These are phyloP conservation scores for Uloborus diversus DNA, from an alignment of 1,140 invertebrate species.

Conservation along the genomic window DNA sequence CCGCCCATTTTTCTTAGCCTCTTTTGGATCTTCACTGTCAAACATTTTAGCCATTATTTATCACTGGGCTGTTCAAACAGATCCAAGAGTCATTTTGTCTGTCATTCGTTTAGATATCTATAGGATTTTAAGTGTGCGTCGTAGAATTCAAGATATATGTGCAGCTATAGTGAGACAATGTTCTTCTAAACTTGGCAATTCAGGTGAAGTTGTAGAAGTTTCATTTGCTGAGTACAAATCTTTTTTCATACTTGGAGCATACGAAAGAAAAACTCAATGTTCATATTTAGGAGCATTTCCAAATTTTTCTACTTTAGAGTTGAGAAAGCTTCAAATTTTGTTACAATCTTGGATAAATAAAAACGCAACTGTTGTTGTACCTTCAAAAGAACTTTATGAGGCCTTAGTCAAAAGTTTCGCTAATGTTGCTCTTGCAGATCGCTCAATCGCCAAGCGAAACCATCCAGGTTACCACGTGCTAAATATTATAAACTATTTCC, in stretches of 20 bases:
- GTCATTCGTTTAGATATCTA: background rate
- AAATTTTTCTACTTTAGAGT: background rate
- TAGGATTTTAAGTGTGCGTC: background rate
- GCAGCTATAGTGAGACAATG: background rate
- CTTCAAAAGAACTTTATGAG: background rate
- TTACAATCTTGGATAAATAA: slow-evolving; percentile 7
- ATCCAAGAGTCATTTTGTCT: background rate
- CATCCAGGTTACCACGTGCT: background rate
- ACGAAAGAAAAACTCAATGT: background rate
- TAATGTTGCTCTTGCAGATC: background rate
- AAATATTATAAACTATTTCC: slow-evolving; percentile 10
- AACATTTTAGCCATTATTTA: slow-evolving; percentile 13
- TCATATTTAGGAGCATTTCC: slow-evolving; percentile 1
- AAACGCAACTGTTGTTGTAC: background rate
- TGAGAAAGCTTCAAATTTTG: background rate
- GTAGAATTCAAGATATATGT: slow-evolving; percentile 25
- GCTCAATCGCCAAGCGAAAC: background rate
- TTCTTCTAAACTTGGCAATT: slow-evolving; percentile 13
- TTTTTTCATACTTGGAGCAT: slow-evolving; percentile 19
- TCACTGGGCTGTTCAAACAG: slow-evolving; percentile 33
- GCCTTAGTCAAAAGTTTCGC: too few relatives aligned
- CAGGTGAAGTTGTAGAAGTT: slow-evolving; percentile 14
- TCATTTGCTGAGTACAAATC: background rate
- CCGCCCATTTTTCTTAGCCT: slow-evolving; percentile 30
- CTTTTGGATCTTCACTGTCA: background rate